phyloP scores from a whole-genome alignment of 2,797 vertebrate species.

The Lagocephalus sceleratus region DNA sequence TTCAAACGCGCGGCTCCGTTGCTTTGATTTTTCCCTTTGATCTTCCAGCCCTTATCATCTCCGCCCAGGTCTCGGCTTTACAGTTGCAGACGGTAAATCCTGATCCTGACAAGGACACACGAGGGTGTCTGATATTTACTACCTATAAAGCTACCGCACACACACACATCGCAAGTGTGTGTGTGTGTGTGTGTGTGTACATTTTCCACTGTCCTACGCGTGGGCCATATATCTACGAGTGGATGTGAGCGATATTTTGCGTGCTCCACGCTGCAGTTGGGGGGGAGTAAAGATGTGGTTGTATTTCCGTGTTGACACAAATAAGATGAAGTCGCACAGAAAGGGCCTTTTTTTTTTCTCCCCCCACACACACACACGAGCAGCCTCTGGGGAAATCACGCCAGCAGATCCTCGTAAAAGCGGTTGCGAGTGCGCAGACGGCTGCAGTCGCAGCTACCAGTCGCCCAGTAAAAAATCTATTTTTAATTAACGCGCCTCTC shows the following conservation, averaged over 20 bases:
- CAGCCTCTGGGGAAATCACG: slow-evolving; percentile 49
- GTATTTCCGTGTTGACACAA: slow-evolving; percentile 23
- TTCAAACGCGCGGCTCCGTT: not conserved
- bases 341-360: not conserved
- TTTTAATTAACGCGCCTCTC: slow-evolving; percentile 37
- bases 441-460: slow-evolving; percentile 27
- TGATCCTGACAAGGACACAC: slow-evolving; percentile 27
- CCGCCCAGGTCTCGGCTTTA: slow-evolving; percentile 16
- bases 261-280: not conserved
- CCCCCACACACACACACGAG: slow-evolving; percentile 10
- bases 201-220: not conserved
- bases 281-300: slow-evolving; percentile 20
- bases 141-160: slow-evolving; percentile 22
- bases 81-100: slow-evolving; percentile 59
- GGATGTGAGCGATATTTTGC: not conserved
- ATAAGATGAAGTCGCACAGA: slow-evolving; percentile 19
- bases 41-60: not conserved
- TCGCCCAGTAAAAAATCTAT: slow-evolving; percentile 41
- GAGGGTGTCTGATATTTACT: slow-evolving; percentile 47
- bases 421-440: slow-evolving; percentile 37
- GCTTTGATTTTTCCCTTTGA: no score
- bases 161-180: not conserved
- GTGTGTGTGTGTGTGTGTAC: slow-evolving; percentile 2
- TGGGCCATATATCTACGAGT: not conserved
- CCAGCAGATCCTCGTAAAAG: slow-evolving; percentile 45